These are phyloP conservation scores for Fopius arisanus DNA, from an alignment of 1,140 invertebrate genomes.

Conservation along the genomic window DNA sequence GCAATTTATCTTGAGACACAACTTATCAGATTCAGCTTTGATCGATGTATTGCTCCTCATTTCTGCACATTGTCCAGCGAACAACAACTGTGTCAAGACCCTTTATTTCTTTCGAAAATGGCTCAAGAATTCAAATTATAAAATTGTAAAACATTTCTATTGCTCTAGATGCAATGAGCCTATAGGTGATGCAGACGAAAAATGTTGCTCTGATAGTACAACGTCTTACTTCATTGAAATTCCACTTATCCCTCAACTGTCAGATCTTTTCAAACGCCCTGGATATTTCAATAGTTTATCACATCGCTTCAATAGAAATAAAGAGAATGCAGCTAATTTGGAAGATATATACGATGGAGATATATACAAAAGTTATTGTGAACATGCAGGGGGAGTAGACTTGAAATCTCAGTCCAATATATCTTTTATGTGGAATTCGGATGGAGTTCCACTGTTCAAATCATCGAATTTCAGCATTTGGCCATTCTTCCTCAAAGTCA, in stretches of 20 bases:
- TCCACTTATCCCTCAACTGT: conserved; percentile 24
- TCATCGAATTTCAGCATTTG: conserved; percentile 13
- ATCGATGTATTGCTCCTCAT: conserved; percentile 12
- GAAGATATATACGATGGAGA: conserved; percentile 40
- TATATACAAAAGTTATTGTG: conserved; percentile 32
- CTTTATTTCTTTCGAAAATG: conserved; percentile 30
- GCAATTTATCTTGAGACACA: neutral
- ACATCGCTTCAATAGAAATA: conserved; percentile 21
- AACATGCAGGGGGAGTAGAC: neutral
- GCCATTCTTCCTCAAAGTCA: conserved; percentile 17
- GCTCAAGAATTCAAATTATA: conserved; percentile 1
- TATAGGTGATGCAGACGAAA: neutral
- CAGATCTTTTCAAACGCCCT: conserved; percentile 25
- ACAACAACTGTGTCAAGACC: conserved; percentile 10
- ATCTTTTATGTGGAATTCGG: conserved; percentile 18
- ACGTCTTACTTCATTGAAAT: conserved; percentile 26
- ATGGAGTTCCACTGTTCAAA: neutral
- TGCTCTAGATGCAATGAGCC: conserved; percentile 5
- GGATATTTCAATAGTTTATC: conserved; percentile 17
- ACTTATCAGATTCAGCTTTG: neutral
- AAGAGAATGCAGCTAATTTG: conserved; percentile 25
- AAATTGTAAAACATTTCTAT: conserved; percentile 24
- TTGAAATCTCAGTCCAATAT: neutral
- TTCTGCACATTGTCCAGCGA: conserved; percentile 15
- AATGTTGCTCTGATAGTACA: conserved; percentile 7